phyloP scores from a whole-genome alignment of 1,140 invertebrate species.

The Chrysomallon squamiferum region DNA sequence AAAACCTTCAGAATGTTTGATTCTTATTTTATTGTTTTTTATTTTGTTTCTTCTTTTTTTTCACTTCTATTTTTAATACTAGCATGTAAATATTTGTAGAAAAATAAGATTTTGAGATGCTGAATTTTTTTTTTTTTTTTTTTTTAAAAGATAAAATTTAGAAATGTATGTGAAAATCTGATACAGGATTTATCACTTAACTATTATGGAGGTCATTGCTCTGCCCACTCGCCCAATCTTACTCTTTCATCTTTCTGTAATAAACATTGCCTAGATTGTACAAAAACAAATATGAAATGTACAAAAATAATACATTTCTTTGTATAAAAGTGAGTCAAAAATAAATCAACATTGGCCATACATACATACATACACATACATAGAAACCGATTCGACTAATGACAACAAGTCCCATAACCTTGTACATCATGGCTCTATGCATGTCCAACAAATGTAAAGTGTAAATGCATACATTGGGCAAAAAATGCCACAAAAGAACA shows the following conservation, averaged over 20 bases:
- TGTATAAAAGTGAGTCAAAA: conserved; percentile 54
- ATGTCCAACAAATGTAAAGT: conserved; percentile 8
- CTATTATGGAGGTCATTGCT: too few species aligned
- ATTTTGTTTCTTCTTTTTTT: too few species aligned
- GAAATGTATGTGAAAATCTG: too few species aligned
- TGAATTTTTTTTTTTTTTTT: too few species aligned
- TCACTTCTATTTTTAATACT: too few species aligned
- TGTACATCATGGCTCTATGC: background rate
- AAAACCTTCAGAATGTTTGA: too few species aligned
- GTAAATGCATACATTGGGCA: conserved; percentile 28
- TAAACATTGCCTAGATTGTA: conserved; percentile 14
- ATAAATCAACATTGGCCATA: conserved; percentile 38
- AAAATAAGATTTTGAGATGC: too few species aligned
- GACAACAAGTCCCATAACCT: background rate
- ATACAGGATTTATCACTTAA: too few species aligned
- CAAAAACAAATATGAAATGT: conserved; percentile 54
- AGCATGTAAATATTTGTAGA: too few species aligned
- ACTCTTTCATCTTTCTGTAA: background rate
- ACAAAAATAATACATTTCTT: conserved; percentile 57
- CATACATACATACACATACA: conserved; percentile 23
- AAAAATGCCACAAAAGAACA: conserved; percentile 15
- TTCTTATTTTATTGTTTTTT: too few species aligned
- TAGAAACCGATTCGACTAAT: conserved; percentile 7
- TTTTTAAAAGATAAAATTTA: too few species aligned
- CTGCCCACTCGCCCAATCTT: too few species aligned